Base-by-base conservation (phyloP, 2,113 vertebrate genomes). In the Dinomys branickii region DNA sequence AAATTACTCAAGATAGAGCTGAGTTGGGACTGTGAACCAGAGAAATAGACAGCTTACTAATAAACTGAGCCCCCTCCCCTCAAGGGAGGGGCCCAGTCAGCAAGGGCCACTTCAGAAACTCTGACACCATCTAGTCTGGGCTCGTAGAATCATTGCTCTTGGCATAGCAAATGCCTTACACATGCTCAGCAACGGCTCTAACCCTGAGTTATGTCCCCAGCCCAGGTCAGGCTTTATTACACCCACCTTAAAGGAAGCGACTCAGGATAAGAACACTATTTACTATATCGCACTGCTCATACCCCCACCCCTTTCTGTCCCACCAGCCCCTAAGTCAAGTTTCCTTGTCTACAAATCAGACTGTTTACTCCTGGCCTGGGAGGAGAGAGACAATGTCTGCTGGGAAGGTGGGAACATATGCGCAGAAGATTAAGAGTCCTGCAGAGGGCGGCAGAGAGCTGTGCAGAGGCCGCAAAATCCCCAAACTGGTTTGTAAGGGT, bases 401-500 rank as follows among this genome's bases (percentile, higher is more conserved):
- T 73, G 11, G 17, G 38, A 24, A 7, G 5, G 0, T 41, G 24
- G 44, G 7, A 3, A 28, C 61, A 2, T 6, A 1, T 8, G 6
- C 5, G 47, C 67, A 61, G 82, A 47, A 65, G 0, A 7, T 4
- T 26, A 3, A 30, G 41, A 38, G 28, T 19, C 78, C 93, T 75
- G 91, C 89, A 97, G 97, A 85, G 90, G 97, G 97, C 73, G 1
- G 83, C 89, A 86, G 83, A 50, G 84, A 94, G 90, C 94, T 6
- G 7, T 1, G 50, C 35, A 50, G 30, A 14, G 2, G 4, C 35
- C 6, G 24, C 16, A 7, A 16, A 16, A 17, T 0, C 38, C 8
- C 50, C 28, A 22, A 59, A 22, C 0, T 0, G 2, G 10, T 8
- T 17, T 30, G 44, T 61, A 7, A 41, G 41, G 69, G 17, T 33